Conservation (phyloP, 2,113 vertebrate species). For the Bufo bufo region DNA sequence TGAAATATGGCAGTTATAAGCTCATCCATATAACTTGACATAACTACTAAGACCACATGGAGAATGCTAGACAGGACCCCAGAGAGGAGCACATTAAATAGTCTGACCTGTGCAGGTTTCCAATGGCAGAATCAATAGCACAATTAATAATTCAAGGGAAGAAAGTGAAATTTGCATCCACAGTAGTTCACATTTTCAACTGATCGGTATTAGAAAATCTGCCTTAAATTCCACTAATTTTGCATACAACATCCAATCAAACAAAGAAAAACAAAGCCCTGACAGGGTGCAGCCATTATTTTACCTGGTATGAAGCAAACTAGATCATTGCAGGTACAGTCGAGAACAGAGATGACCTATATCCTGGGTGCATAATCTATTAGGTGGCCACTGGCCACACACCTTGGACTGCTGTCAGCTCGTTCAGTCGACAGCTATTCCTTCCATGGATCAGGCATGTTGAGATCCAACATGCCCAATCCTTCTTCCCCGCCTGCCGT, state of each 20-base stretch:
- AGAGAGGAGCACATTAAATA: slow-evolving; percentile 34
- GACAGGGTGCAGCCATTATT: neutral
- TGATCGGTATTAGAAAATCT: slow-evolving; percentile 9
- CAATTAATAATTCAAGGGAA: slow-evolving; percentile 33
- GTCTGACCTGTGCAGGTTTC: slow-evolving; percentile 14
- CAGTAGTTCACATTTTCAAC: slow-evolving; percentile 7
- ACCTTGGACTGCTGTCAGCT: too few species aligned
- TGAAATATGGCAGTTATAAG: neutral
- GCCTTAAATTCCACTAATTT: neutral
- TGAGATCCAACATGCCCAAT: too few species aligned
- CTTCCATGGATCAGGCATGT: too few species aligned
- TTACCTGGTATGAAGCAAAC: neutral
- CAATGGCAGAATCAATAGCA: slow-evolving; percentile 30
- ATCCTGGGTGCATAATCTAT: too few species aligned
- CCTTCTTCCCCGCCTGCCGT: too few species aligned
- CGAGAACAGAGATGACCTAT: too few species aligned
- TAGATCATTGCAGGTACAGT: neutral
- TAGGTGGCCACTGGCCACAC: too few species aligned
- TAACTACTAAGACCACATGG: neutral
- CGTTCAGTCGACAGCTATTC: too few species aligned
- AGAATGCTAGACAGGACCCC: slow-evolving; percentile 6
- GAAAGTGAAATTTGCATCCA: slow-evolving; percentile 4
- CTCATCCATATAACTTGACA: slow-evolving; percentile 7
- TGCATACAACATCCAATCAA: neutral
- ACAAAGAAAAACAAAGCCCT: neutral